These are phyloP conservation scores for Ceyx melanurus DNA, from an alignment of 2,113 vertebrate genomes.

Conservation along the genomic window DNA sequence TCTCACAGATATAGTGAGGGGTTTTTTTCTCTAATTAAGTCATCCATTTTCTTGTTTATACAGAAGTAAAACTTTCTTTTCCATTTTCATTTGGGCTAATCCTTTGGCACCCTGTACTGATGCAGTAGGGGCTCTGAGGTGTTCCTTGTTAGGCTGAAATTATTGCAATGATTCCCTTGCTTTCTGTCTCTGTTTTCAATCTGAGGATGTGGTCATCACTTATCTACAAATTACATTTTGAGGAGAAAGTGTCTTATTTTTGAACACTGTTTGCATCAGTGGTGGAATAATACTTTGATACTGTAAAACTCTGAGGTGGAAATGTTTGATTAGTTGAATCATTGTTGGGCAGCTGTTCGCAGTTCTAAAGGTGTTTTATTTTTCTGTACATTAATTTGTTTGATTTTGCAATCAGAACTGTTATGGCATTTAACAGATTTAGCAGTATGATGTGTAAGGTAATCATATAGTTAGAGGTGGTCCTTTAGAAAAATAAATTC, in stretches of 20 bases:
- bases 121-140: slow-evolving; percentile 29
- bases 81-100: slow-evolving; percentile 11
- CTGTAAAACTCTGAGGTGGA: neutral
- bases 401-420: neutral
- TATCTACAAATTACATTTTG: neutral
- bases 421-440: neutral
- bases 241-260: neutral
- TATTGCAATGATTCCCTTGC: slow-evolving; percentile 54
- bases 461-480: neutral
- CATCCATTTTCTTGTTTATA: slow-evolving; percentile 56
- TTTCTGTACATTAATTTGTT: neutral
- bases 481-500: neutral
- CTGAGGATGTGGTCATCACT: neutral
- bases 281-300: neutral
- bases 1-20: slow-evolving; percentile 25
- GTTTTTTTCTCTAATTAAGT: slow-evolving; percentile 61
- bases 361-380: neutral
- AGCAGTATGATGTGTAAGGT: neutral
- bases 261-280: neutral
- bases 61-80: slow-evolving; percentile 54
- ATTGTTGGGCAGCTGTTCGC: neutral
- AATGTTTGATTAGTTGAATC: neutral
- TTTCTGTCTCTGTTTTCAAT: slow-evolving; percentile 30
- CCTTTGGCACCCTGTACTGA: slow-evolving; percentile 25
- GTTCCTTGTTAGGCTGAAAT: slow-evolving; percentile 59